Percentiles rank a stretch among this genome's conserved stretches.
Evolutionary conservation across 2,888 invertebrate genomes (phyloP).

Genomic region (Dorcus hopei): DNA sequence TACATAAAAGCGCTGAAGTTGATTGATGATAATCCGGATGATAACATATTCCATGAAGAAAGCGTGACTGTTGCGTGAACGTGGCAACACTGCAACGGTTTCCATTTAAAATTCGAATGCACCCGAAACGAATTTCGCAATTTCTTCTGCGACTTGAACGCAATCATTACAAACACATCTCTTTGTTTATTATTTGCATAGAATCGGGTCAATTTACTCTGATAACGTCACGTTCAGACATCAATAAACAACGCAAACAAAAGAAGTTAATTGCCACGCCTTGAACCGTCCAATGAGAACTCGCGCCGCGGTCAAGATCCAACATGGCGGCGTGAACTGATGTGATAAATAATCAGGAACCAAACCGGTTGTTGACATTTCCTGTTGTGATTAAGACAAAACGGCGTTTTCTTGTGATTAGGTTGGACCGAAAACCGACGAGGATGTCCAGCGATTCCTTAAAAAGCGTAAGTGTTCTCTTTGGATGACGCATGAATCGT

Average conservation of each 20-base stretch:
- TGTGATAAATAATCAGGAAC: not conserved
- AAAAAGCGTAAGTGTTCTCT: constrained; percentile 53
- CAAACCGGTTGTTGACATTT: not conserved
- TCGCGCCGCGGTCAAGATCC: constrained; percentile 3
- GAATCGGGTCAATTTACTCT: too few relatives aligned
- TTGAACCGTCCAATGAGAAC: constrained; percentile 9
- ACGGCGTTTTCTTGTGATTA: not conserved
- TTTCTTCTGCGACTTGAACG: too few relatives aligned
- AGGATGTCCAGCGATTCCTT: constrained; percentile 58
- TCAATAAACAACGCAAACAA: not conserved
- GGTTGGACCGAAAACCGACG: not conserved
- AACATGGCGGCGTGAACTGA: constrained; percentile 12
- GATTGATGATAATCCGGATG: too few relatives aligned
- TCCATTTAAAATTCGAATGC: too few relatives aligned
- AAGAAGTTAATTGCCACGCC: constrained; percentile 14
- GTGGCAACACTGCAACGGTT: too few relatives aligned
- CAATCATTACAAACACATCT: too few relatives aligned
- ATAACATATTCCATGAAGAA: too few relatives aligned
- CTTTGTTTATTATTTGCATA: too few relatives aligned
- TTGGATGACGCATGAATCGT: constrained; percentile 7
- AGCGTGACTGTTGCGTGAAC: too few relatives aligned
- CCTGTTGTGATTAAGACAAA: constrained; percentile 1
- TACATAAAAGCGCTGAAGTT: too few relatives aligned
- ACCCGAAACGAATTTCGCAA: too few relatives aligned
- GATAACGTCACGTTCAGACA: too few relatives aligned